Base-by-base conservation (phyloP, 2,797 vertebrate species). In the Salmo trutta region DNA sequence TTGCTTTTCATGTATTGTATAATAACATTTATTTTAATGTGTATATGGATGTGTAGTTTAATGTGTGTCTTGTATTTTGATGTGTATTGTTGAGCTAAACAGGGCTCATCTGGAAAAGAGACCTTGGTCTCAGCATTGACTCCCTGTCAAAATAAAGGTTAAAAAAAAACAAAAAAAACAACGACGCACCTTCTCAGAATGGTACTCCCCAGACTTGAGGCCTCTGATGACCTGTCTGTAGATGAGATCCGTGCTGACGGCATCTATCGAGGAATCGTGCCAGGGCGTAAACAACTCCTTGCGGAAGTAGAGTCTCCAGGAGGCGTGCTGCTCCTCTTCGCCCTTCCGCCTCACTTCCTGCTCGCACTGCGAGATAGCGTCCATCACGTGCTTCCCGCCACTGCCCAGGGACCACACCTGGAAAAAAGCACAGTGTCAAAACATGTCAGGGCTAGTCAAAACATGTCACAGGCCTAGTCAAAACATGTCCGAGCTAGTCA, bases 271-370 rank as follows among this genome's bases (percentile, higher is more conserved):
- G 85, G 93, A 95, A 89, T 95, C 88, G 6, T 98, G 98, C 98
- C 98, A 99, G 0, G 98, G 97, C 0, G 92, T 93, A 85, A 99
- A 99, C 85, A 97, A 91, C 79, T 99, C 96, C 87, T 99, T 99
- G 14, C 95, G 95, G 88, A 98, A 93, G 86, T 93, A 95, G 21
- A 99, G 86, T 1, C 86, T 92, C 97, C 97, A 99, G 56, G 95
- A 95, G 0, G 96, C 79, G 0, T 95, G 89, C 77, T 93, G 94
- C 75, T 97, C 96, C 0, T 91, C 90, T 0, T 81, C 91, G 0
- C 95, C 95, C n/a, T 89, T 92, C 81, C 95, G 94, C 84, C 85
- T 95, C 79, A 93, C 93, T 77, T 97, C 94, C 84, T 99, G 96
- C 85, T 99, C 98, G 10, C 97, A 99, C 90, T 96, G 97, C n/a